Conservation (phyloP, 2,888 invertebrate genomes). For the Quadroppia sp. region DNA sequence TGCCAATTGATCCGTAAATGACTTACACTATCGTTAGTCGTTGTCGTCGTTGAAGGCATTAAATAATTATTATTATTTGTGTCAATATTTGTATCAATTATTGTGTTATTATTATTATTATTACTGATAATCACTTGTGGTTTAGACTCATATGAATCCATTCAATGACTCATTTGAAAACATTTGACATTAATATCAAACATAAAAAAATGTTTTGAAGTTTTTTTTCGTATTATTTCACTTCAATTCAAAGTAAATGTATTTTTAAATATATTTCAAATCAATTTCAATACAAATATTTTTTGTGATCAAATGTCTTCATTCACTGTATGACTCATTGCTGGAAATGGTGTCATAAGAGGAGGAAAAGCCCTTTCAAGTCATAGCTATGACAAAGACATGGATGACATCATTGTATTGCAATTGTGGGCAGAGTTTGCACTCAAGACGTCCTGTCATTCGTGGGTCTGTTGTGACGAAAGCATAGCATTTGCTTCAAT, state of each 20-base stretch:
- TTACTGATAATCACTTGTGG: not conserved
- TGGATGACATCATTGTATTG: slow-evolving; percentile 36
- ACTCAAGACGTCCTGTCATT: not conserved
- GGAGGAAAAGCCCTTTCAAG: slow-evolving; percentile 32
- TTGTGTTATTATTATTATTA: not conserved
- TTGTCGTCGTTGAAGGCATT: slow-evolving; percentile 29
- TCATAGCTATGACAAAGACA: slow-evolving; percentile 33
- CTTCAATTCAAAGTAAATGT: too few relatives aligned
- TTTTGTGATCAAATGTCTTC: slow-evolving; percentile 1
- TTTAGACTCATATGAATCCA: slow-evolving; percentile 20
- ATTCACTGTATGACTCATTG: slow-evolving; percentile 2
- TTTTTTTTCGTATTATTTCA: not conserved
- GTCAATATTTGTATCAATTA: slow-evolving; percentile 17
- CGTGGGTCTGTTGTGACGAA: too few relatives aligned
- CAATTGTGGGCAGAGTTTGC: not conserved
- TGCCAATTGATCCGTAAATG: too few relatives aligned
- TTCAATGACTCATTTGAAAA: slow-evolving; percentile 11
- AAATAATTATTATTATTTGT: slow-evolving; percentile 7
- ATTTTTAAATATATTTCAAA: not conserved
- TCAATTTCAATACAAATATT: not conserved
- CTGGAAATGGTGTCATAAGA: slow-evolving; percentile 29
- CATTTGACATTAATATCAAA: not conserved
- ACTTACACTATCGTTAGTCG: slow-evolving; percentile 16
- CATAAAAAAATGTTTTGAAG: too few relatives aligned
- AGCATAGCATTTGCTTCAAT: too few relatives aligned